These are phyloP conservation scores for Notiomystis cincta DNA, from an alignment of 2,113 vertebrate genomes.

Conservation along the genomic window DNA sequence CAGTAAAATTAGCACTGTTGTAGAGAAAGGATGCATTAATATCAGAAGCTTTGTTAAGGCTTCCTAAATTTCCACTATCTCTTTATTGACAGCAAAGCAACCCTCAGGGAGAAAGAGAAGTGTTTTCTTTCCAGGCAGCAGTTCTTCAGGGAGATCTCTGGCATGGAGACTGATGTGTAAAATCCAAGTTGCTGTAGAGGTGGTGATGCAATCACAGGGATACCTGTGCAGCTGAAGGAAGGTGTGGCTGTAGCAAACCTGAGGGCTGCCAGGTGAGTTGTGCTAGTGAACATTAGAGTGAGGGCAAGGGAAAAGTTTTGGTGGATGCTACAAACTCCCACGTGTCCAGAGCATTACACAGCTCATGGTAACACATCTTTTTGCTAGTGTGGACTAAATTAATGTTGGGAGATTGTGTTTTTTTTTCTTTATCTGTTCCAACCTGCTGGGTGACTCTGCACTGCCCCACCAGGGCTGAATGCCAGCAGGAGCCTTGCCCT, in stretches of 20 bases:
- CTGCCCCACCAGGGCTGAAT: background rate
- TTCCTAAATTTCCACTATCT: background rate
- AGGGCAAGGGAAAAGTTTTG: background rate
- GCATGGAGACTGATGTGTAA: background rate
- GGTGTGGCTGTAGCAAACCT: background rate
- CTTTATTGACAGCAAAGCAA: background rate
- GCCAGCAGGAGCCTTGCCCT: background rate
- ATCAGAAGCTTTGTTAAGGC: background rate
- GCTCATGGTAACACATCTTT: rapidly evolving
- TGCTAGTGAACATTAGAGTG: rapidly evolving
- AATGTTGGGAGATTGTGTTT: background rate
- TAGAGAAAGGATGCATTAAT: background rate
- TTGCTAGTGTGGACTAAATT: background rate
- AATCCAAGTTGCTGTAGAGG: background rate
- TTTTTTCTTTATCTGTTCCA: background rate
- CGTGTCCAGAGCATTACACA: background rate
- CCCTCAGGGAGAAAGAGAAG: background rate
- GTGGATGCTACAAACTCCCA: background rate
- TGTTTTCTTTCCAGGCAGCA: background rate
- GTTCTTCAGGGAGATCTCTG: background rate
- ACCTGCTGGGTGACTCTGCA: background rate
- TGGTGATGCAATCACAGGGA: background rate
- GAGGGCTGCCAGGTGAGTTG: background rate
- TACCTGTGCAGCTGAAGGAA: background rate
- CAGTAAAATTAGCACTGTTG: background rate